Conservation (phyloP, 2,797 vertebrate genomes). For the Xerus rutilus region DNA sequence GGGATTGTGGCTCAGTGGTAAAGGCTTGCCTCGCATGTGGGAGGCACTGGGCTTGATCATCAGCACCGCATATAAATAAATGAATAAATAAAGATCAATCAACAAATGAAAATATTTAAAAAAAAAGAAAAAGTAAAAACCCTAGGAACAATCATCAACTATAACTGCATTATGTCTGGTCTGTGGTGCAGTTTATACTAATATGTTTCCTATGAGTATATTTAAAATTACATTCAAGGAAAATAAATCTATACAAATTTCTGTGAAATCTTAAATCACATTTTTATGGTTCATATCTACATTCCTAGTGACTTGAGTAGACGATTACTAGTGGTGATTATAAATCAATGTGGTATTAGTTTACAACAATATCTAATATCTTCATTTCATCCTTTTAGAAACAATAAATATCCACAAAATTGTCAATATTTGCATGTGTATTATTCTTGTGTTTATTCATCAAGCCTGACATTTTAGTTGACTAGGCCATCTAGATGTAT, state of each 20-base stretch:
- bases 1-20: too few relatives aligned
- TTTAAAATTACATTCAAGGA: not conserved
- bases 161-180: not conserved
- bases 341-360: not conserved
- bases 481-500: not conserved
- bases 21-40: too few relatives aligned
- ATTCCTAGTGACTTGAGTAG: not conserved
- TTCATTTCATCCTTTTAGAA: slow-evolving; percentile 29
- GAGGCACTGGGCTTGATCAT: too few relatives aligned
- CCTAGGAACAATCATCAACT: not conserved
- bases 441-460: not conserved
- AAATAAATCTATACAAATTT: not conserved
- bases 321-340: not conserved
- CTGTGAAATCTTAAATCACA: not conserved
- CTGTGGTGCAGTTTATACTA: not conserved
- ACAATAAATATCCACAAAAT: not conserved
- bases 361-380: not conserved
- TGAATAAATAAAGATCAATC: too few relatives aligned
- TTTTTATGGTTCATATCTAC: not conserved
- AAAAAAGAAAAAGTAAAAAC: not conserved
- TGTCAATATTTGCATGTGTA: not conserved
- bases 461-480: not conserved
- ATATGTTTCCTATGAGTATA: not conserved
- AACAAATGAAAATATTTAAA: too few relatives aligned
- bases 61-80: too few relatives aligned